A percentile compares a stretch with the other conserved stretches of the same genome.
These are phyloP conservation scores for Synaphobranchus kaupii DNA, from an alignment of 2,797 vertebrate species.

Conservation along the genomic window DNA sequence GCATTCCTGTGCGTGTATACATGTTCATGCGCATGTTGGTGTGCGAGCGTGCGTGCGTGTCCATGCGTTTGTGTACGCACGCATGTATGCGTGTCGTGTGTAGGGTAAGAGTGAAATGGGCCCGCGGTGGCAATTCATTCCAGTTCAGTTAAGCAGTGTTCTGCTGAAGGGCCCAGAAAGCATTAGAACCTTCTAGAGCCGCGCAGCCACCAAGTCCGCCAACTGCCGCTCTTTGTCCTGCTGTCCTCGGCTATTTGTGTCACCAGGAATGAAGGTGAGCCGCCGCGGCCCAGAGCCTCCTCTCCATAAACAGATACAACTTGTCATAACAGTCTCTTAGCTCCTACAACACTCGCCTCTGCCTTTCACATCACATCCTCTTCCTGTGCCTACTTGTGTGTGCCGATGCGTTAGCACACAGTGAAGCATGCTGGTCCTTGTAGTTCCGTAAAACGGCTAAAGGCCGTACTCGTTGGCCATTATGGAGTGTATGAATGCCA, in stretches of 20 bases:
- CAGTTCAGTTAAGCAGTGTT: slow-evolving; percentile 15
- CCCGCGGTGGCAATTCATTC: slow-evolving; percentile 11
- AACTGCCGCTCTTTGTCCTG: slow-evolving; percentile 32
- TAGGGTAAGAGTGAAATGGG: no score
- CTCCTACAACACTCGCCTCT: background rate
- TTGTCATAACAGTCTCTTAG: background rate
- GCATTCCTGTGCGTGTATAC: no score
- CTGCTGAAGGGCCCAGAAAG: slow-evolving; percentile 18
- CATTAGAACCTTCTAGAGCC: background rate
- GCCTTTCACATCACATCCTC: background rate
- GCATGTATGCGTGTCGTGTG: background rate
- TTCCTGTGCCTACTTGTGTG: background rate
- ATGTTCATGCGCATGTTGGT: background rate
- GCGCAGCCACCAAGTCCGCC: background rate
- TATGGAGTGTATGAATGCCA: background rate
- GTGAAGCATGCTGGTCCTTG: background rate
- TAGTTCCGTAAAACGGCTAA: background rate
- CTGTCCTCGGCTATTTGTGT: slow-evolving; percentile 58
- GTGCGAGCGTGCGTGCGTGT: background rate
- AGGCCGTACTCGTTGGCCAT: background rate
- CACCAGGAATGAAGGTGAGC: slow-evolving; percentile 35
- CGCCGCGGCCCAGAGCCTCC: no score
- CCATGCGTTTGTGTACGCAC: background rate
- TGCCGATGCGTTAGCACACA: no score
- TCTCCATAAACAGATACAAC: background rate